Base-by-base conservation (phyloP, 1,140 invertebrate genomes). In the Thaumatotibia leucotreta region DNA sequence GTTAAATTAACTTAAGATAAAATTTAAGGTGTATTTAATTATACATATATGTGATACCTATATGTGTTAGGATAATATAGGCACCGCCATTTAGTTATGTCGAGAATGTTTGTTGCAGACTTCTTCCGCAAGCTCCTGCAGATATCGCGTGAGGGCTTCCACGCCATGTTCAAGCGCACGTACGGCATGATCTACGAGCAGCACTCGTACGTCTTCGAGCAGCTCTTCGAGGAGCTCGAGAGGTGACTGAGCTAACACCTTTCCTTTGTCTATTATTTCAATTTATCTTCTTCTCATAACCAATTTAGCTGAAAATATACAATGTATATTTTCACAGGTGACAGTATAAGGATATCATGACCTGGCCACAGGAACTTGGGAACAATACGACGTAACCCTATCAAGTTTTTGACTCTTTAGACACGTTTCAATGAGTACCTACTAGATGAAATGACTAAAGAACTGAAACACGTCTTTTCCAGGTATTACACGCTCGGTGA, bases 151-250 rank as follows among this genome's bases (percentile, higher is more conserved):
- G 92, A 92, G 74, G 96, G 96, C 82, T 97, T 99, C 84, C 96
- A 99, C 86, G 93, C 95, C 31, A 99, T 99, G 97, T 99, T 99
- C 92, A 95, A 96, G 75, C 94, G 94, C 76, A 99, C 98, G 1
- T 99, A 99, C 90, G 98, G 98, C 8, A 95, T 97, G 79, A 94
- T 99, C 64, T 99, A 99, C 92, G 96, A 98, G 80, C 95, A 97
- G 79, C 98, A 99, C 84, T 93, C 97, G 2, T 95, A 96, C 80
- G 95, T 99, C 14, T 99, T 99, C 91, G 95, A 95, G 39, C 95
- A 98, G 77, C 93, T 99, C 35, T 99, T 98, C 89, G 94, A 94
- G 68, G 95, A 98, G 76, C 92, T 99, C 70, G 97, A 98, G 81
- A 94, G 94, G 72, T 89, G 64, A 79, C 69, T 11, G 14, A 45